phyloP scores from a whole-genome alignment of 2,888 invertebrate species.

The Hanleya hanleyi region DNA sequence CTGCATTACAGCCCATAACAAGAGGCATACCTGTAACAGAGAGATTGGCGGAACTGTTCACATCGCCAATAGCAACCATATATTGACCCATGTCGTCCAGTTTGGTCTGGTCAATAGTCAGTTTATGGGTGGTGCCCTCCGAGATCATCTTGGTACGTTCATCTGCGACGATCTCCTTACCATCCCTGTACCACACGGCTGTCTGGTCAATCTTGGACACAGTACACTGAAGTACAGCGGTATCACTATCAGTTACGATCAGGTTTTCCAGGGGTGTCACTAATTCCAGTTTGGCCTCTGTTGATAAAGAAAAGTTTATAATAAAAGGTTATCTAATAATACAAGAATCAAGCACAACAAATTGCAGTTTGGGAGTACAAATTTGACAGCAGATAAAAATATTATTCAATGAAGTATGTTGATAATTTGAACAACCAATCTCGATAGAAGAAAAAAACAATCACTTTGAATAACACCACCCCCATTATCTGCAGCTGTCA shows the following conservation, averaged over 20 bases:
- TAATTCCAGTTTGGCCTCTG: constrained; percentile 59
- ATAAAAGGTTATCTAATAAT: too few relatives aligned
- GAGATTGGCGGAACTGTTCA: constrained; percentile 59
- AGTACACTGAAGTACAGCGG: constrained; percentile 62
- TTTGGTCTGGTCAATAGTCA: constrained; percentile 60
- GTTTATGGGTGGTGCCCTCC: constrained; percentile 59
- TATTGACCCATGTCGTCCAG: constrained; percentile 70
- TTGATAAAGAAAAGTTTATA: too few relatives aligned
- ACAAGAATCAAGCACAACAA: too few relatives aligned
- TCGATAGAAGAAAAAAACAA: too few relatives aligned
- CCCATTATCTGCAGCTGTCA: too few relatives aligned
- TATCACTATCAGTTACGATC: constrained; percentile 60
- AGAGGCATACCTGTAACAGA: constrained; percentile 66
- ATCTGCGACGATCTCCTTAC: constrained; percentile 52
- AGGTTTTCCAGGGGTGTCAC: constrained; percentile 61
- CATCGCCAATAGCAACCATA: constrained; percentile 60
- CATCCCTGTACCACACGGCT: constrained; percentile 71
- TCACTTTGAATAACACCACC: too few relatives aligned
- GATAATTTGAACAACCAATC: too few relatives aligned
- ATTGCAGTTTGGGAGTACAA: too few relatives aligned
- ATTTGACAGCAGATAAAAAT: too few relatives aligned
- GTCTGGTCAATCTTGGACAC: constrained; percentile 63
- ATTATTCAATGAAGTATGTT: too few relatives aligned
- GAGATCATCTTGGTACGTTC: constrained; percentile 55
- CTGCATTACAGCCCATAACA: too few relatives aligned